phyloP scores from a whole-genome alignment of 2,113 vertebrate genomes.

The Cygnus buccinator region DNA sequence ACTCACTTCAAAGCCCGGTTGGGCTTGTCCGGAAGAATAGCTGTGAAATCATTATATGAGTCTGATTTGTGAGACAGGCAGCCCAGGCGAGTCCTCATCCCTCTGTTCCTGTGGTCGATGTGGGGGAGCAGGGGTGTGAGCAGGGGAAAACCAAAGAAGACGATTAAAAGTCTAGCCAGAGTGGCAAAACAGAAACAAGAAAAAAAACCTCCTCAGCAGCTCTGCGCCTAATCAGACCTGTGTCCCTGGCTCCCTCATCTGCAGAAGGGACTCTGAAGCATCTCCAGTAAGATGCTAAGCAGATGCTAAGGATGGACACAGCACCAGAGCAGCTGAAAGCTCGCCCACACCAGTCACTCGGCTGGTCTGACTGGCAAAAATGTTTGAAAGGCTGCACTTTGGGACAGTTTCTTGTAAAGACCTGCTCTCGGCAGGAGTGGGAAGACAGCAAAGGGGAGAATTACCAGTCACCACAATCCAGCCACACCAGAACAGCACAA shows the following conservation, averaged over 20 bases:
- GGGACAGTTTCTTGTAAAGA: constrained; percentile 35
- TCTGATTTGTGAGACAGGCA: constrained; percentile 97
- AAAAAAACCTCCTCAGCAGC: background rate
- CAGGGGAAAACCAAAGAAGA: constrained; percentile 64
- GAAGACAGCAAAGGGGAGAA: background rate
- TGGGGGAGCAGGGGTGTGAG: constrained; percentile 60
- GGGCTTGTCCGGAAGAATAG: constrained; percentile 91
- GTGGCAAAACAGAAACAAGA: background rate
- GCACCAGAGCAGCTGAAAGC: background rate
- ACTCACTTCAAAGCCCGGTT: constrained; percentile 93
- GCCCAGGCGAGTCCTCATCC: constrained; percentile 95
- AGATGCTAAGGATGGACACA: background rate
- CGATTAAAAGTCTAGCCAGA: constrained; percentile 1
- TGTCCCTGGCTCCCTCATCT: background rate
- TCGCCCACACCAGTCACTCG: background rate
- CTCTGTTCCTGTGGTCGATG: constrained; percentile 81
- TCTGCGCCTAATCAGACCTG: background rate
- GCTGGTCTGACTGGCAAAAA: background rate
- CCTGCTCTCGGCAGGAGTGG: background rate
- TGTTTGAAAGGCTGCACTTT: background rate
- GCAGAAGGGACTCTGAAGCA: background rate
- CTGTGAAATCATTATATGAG: constrained; percentile 94
- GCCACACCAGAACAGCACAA: background rate
- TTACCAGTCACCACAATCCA: background rate
- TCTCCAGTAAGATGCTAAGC: background rate